Evolutionary conservation across 2,888 invertebrate species (phyloP), one percentile per base, ranked within the genome.

Genomic region (Fissipunctia ypsillon): DNA sequence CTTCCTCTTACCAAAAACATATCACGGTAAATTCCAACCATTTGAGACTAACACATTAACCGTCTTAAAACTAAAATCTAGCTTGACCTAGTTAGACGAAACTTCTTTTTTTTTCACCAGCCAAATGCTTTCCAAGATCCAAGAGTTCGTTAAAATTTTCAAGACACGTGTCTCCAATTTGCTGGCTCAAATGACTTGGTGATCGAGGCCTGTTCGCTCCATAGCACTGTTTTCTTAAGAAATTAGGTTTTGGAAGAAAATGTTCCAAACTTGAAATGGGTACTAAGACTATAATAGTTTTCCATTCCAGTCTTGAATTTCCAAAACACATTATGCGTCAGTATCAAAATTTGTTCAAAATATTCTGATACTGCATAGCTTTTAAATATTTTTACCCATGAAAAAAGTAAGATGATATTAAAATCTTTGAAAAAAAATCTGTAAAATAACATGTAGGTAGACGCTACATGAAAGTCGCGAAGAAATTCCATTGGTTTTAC

Each of bases 131-230:
- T 56, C 31, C 31, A 22, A 54, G 52, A 54, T 61, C 31, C 25
- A 14, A 59, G 59, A 71, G 57, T 78, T 81, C 72, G 82, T 86
- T 88, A 82, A 83, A 82, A 80, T 81, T 83, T 86, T 84, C 88
- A 74, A 72, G 83, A 87, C 89, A 89, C 89, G 89, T 77, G 54
- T 79, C 75, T 41, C 71, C 87, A 85, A 87, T 89, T 89, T 89
- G 81, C 85, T 78, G 77, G 79, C 76, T 82, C 77, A 80, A 82
- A 84, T 81, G 80, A 74, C 78, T 69, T 81, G 63, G 78, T 81
- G 68, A 78, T 72, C 74, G 68, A 61, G 59, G 69, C 59, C 50
- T 67, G 60, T 52, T 67, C 67, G 35, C 35, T 76, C 65, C 41
- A 43, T 45, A 68, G 85, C 59, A 65, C 67, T 72, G 70, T 76